These are phyloP conservation scores for Redunca redunca DNA, from an alignment of 2,113 vertebrate species.

Conservation along the genomic window DNA sequence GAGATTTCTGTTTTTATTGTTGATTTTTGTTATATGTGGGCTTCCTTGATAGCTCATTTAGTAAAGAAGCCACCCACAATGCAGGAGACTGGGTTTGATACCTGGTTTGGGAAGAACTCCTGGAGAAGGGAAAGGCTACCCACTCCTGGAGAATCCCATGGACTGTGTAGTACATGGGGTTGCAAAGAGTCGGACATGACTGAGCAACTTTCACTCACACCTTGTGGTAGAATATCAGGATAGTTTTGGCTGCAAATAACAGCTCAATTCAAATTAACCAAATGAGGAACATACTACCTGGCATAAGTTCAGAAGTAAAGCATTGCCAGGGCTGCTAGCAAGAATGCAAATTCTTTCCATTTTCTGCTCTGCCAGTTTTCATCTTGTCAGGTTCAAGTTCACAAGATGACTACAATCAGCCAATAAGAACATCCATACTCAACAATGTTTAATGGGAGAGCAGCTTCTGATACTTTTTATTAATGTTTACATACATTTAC, in stretches of 20 bases:
- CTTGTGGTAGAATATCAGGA: neutral
- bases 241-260: neutral
- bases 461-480: neutral
- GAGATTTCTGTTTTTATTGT: neutral
- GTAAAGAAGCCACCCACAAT: neutral
- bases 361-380: neutral
- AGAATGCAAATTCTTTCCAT: neutral
- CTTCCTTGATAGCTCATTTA: neutral
- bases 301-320: neutral
- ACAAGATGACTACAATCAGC: neutral
- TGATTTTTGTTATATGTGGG: neutral
- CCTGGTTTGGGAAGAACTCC: neutral
- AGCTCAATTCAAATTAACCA: neutral
- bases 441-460: neutral
- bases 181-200: accelerated
- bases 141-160: neutral
- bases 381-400: neutral
- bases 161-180: neutral
- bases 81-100: neutral
- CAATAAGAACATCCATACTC: neutral
- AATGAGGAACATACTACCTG: neutral
- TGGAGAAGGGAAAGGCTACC: neutral
- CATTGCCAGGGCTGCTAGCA: neutral
- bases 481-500: neutral
- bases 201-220: neutral